Evolutionary conservation across 2,113 vertebrate species (phyloP), one percentile per base, ranked within the genome.

Genomic region (Pantherophis guttatus): DNA sequence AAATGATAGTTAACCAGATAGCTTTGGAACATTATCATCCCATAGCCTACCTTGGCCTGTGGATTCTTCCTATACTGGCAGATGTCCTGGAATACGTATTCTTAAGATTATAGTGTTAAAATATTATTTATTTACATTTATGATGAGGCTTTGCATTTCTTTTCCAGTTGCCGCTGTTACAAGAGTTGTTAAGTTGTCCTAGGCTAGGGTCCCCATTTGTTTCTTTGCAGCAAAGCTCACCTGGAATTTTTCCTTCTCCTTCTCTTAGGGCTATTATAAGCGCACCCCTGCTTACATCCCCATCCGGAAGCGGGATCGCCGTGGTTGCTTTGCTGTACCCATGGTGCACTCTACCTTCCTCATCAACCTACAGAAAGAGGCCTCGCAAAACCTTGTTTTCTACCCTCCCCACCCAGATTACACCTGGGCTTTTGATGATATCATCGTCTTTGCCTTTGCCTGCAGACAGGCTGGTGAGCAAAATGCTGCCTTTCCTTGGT

Each of bases 271-370:
- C 55, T 99, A 99, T 96, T 99, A 99, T 95, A 98, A 97, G 90
- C 98, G 99, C 87, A 99, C 99, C 0, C 98, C 99, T 0, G 98
- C 98, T 55, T 99, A 99, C 97, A 97, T 99, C 86, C 99, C 99
- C 15, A 98, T 99, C 8, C 98, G 99, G 52, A 98, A 98, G 93
- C 98, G 98, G 1, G 95, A 98, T 19, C 98, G 98, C 0, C 98
- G 88, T 8, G 99, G 99, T 92, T 99, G 99, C 96, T 99, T 99
- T 57, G 97, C 98, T 0, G 98, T 99, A 29, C 98, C 99, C 91
- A 99, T 99, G 99, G 99, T 99, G n/a, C 99, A 99, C 97, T 99
- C 99, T 12, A 99, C 98, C 29, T 98, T 99, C 95, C 98, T 99
- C 81, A 95, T 99, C 1, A 99, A 99, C 96, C 97, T 99, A 93